Conservation (phyloP, 2,888 invertebrate species). For the Amitus sp. region DNA sequence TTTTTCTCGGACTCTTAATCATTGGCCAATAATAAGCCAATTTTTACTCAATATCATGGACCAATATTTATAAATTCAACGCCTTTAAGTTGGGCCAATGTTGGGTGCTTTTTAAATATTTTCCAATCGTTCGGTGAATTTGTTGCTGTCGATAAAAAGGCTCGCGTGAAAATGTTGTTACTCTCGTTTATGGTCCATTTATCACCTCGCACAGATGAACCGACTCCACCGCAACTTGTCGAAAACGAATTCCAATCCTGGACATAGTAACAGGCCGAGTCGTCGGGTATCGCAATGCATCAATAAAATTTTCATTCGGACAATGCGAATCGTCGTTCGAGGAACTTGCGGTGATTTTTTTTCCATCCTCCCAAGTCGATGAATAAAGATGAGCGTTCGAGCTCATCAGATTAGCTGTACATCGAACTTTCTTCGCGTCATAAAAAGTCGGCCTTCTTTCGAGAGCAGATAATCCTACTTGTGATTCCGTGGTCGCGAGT, state of each 20-base stretch:
- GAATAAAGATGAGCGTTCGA: not conserved
- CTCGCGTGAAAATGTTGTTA: slow-evolving; percentile 3
- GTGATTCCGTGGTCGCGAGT: slow-evolving; percentile 10
- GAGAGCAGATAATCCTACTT: slow-evolving; percentile 17
- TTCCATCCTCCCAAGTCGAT: not conserved
- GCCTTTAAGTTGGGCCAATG: too few relatives aligned
- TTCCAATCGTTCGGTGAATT: too few relatives aligned
- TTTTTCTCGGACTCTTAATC: too few relatives aligned
- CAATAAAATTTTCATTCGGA: not conserved
- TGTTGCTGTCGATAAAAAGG: too few relatives aligned
- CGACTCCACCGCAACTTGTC: slow-evolving; percentile 23
- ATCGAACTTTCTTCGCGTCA: not conserved
- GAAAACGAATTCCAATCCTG: slow-evolving; percentile 15
- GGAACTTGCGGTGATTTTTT: not conserved
- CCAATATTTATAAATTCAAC: too few relatives aligned
- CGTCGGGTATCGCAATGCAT: not conserved
- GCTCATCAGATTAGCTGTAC: not conserved
- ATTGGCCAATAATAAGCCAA: too few relatives aligned
- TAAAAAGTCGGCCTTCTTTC: not conserved
- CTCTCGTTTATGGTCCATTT: slow-evolving; percentile 32
- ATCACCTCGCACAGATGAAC: slow-evolving; percentile 28
- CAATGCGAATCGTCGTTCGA: not conserved
- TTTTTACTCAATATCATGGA: too few relatives aligned
- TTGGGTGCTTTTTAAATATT: too few relatives aligned
- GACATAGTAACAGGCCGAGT: slow-evolving; percentile 11